Evolutionary conservation across 2,888 invertebrate species (phyloP).

Genomic region (Eupelmus urozonus): DNA sequence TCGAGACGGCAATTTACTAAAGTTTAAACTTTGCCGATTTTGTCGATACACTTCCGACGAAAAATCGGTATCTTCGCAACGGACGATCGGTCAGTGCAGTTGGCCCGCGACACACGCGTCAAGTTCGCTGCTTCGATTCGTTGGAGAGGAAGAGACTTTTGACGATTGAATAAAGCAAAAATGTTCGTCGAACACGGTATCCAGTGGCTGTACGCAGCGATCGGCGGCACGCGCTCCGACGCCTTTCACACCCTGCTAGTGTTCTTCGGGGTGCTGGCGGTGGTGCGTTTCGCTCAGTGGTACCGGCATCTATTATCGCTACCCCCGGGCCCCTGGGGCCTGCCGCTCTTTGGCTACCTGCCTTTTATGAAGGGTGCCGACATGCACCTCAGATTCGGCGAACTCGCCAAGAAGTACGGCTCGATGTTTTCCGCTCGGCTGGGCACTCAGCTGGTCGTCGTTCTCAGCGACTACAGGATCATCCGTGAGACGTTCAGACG

Average conservation of each 20-base stretch:
- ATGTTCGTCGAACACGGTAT: constrained; percentile 71
- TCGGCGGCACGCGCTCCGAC: constrained; percentile 35
- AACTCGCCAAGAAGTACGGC: constrained; percentile 88
- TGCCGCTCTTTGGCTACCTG: constrained; percentile 90
- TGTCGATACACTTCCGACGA: not conserved
- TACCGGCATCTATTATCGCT: constrained; percentile 71
- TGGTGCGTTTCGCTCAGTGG: constrained; percentile 68
- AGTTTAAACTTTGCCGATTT: not conserved
- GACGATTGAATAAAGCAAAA: no score
- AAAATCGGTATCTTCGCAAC: not conserved
- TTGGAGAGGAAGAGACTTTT: no score
- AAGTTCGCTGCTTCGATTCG: not conserved
- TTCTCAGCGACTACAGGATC: constrained; percentile 90
- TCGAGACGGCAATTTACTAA: not conserved
- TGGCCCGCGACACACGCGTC: not conserved
- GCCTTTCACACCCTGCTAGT: constrained; percentile 68
- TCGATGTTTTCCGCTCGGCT: constrained; percentile 88
- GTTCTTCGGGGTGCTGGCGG: constrained; percentile 77
- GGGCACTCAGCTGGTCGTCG: constrained; percentile 90
- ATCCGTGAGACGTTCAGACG: constrained; percentile 91
- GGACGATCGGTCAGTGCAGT: not conserved
- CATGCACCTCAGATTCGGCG: constrained; percentile 87
- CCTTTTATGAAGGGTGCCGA: constrained; percentile 87
- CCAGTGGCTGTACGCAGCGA: constrained; percentile 61
- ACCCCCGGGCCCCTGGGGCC: constrained; percentile 93